Conservation (phyloP, 2,113 vertebrate species). For the Oceanites oceanicus region DNA sequence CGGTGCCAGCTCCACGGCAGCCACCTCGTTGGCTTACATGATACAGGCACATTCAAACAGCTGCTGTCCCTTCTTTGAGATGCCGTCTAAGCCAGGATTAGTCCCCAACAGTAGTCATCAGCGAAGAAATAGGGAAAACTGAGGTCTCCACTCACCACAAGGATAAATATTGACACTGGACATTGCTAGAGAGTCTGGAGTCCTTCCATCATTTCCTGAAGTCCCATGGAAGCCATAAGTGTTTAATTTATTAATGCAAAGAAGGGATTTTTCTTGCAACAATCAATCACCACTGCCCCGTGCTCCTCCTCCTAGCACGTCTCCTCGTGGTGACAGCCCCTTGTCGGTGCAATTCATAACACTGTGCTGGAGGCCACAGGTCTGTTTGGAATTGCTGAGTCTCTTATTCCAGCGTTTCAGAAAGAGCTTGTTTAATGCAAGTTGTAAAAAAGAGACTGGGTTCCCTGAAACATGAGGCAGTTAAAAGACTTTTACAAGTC, state of each 20-base stretch:
- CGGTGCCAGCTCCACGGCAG: fast-evolving
- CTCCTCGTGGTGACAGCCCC: not conserved
- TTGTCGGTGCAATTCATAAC: not conserved
- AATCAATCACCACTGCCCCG: fast-evolving
- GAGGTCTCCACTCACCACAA: not conserved
- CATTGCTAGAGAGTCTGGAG: not conserved
- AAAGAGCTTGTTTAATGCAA: not conserved
- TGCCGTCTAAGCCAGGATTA: not conserved
- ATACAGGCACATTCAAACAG: not conserved
- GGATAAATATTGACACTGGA: not conserved
- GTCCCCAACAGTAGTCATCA: not conserved
- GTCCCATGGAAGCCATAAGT: not conserved
- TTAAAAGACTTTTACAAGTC: not conserved
- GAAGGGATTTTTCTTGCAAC: not conserved
- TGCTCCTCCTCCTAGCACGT: not conserved
- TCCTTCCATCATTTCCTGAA: not conserved
- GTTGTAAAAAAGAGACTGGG: not conserved
- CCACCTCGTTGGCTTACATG: not conserved
- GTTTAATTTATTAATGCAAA: not conserved
- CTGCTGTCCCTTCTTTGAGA: not conserved
- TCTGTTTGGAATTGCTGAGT: not conserved
- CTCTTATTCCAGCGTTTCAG: fast-evolving
- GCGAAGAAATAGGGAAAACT: not conserved
- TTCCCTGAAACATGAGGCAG: not conserved
- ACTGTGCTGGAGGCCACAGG: not conserved